phyloP scores from a whole-genome alignment of 1,140 invertebrate genomes.

The Diprion similis region DNA sequence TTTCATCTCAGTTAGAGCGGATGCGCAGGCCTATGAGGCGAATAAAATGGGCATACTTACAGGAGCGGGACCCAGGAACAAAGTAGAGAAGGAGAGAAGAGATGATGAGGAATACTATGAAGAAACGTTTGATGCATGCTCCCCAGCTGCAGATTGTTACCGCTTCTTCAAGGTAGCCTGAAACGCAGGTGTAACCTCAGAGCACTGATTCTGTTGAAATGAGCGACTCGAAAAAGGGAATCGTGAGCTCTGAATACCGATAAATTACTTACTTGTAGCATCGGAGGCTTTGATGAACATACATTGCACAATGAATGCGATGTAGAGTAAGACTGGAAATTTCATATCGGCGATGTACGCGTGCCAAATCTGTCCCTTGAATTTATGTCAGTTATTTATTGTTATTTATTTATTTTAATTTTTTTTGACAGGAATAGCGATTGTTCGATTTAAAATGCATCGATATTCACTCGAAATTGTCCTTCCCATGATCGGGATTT shows the following conservation, averaged over 20 bases:
- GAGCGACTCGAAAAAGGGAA: no score
- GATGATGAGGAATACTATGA: neutral
- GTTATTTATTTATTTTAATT: no score
- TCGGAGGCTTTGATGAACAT: neutral
- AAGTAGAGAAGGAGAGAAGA: slow-evolving; percentile 22
- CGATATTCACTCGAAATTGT: no score
- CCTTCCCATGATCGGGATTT: no score
- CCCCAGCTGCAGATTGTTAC: neutral
- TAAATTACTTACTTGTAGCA: no score
- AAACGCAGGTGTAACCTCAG: no score
- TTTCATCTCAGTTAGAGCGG: neutral
- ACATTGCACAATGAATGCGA: neutral
- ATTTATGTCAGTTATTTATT: no score
- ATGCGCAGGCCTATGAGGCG: slow-evolving; percentile 2
- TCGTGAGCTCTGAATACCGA: no score
- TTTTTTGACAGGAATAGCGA: no score
- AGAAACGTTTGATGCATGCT: neutral
- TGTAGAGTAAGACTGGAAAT: neutral
- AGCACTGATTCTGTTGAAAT: no score
- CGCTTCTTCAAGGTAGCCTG: neutral
- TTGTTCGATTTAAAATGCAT: no score
- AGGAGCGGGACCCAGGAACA: slow-evolving; percentile 34
- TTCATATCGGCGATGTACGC: neutral
- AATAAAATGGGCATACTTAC: slow-evolving; percentile 33
- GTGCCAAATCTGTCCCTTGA: no score